Percentiles rank a stretch among this genome's conserved stretches.
Evolutionary conservation across 2,113 vertebrate genomes (phyloP).

Genomic region (Entomyzon cyanotis): DNA sequence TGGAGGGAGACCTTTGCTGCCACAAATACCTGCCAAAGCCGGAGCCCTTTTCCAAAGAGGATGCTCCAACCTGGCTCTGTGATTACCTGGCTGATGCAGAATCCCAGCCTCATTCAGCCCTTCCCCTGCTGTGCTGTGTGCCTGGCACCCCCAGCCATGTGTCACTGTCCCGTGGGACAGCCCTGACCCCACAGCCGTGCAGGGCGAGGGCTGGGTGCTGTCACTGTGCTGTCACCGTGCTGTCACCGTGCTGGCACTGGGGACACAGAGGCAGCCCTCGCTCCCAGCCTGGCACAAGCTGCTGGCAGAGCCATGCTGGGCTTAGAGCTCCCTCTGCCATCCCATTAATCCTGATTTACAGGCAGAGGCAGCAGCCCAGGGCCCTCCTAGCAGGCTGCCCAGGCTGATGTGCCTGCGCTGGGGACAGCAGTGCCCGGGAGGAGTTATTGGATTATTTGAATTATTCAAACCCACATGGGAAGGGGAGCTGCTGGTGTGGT

Average conservation of each 20-base stretch:
- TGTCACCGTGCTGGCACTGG: constrained; percentile 39
- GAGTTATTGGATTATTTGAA: constrained; percentile 64
- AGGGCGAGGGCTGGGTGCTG: neutral
- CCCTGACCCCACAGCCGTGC: accelerated
- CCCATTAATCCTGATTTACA: constrained; percentile 95
- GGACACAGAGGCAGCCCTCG: constrained; percentile 31
- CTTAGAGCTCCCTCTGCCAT: constrained; percentile 72
- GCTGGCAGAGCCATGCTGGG: constrained; percentile 65
- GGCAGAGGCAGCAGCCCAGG: constrained; percentile 82
- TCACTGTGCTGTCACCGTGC: constrained; percentile 15
- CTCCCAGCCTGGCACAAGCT: neutral
- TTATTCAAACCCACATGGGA: constrained; percentile 82
- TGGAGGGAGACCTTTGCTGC: neutral
- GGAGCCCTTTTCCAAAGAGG: neutral
- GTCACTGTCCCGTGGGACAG: neutral
- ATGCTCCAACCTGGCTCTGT: neutral
- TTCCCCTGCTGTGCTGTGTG: accelerated
- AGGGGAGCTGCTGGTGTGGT: neutral
- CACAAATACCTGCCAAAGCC: neutral
- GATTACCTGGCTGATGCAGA: accelerated
- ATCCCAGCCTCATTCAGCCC: accelerated
- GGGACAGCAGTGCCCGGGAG: constrained; percentile 86
- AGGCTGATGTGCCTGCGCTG: constrained; percentile 80
- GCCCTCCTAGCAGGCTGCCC: constrained; percentile 75
- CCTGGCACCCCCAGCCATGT: accelerated